Evolutionary conservation across 2,888 invertebrate genomes (phyloP), one percentile per base, ranked within the genome.

Genomic region (Microplitis manilae): DNA sequence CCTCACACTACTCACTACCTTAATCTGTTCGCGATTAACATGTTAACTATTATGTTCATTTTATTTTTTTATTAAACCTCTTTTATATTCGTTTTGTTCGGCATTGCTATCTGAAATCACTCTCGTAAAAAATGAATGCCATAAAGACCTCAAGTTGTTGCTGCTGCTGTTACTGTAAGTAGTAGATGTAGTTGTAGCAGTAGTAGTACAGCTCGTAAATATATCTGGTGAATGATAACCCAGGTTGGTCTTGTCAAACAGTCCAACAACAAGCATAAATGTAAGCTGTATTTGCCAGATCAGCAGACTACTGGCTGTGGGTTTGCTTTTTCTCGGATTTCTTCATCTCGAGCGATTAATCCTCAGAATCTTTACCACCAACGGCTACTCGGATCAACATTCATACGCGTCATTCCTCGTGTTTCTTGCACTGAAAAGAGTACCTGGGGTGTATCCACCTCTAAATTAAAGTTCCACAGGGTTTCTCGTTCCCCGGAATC

Each of bases 311-410:
- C 50, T 4, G 50, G 13, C 50, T 13, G 50, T 50, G 8, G 50
- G 50, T 50, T 62, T 64, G 40, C 64, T 64, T 62, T 73, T 64
- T n/a, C 39, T 40, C 41, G 13, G 5, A 72, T 72, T 62, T 62
- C 20, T 73, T 73, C 62, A 39, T 72, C 39, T 8, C 13, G 50
- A 73, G 15, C 67, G 59, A 73, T 73, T 73, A 65, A 73, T 73
- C 73, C 30, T 73, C 65, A 73, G 65, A 73, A 73, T 73, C 65
- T 65, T 65, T 73, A 73, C 73, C 73, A 73, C 73, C 73, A 73
- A 65, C 65, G 20, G 64, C 64, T 41, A 17, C 62, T 61, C 67
- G 41, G 38, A 41, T 20, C 17, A 64, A 64, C 73, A 73, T 73
- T 73, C 67, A 73, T 73, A 41, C 73, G 73, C 73, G 73, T 73